phyloP scores from a whole-genome alignment of 2,113 vertebrate species.

The Solea solea region DNA sequence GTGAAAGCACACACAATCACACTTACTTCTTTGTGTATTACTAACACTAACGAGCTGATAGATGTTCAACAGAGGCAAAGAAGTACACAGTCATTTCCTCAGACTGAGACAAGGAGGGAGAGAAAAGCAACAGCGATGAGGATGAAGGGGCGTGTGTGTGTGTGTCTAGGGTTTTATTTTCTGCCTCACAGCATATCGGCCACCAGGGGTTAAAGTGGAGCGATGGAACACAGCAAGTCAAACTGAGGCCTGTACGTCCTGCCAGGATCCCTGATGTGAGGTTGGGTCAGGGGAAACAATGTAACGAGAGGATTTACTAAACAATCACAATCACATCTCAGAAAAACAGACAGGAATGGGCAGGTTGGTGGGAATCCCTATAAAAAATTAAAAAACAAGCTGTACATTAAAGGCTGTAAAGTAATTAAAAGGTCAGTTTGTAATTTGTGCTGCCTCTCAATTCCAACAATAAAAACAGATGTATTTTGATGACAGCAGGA shows the following conservation, averaged over 20 bases:
- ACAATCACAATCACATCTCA: conserved; percentile 62
- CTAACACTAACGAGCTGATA: conserved; percentile 81
- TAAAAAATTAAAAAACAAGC: conserved; percentile 25
- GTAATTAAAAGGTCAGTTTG: too few relatives aligned
- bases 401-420: conserved; percentile 17
- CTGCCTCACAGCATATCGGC: conserved; percentile 65
- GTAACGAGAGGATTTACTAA: conserved; percentile 71
- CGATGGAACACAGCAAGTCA: conserved; percentile 60
- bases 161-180: conserved; percentile 66
- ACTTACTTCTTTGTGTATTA: conserved; percentile 76
- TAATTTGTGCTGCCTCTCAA: too few relatives aligned
- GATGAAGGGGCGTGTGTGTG: conserved; percentile 48
- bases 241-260: conserved; percentile 61
- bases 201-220: conserved; percentile 74
- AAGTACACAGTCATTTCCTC: conserved; percentile 73
- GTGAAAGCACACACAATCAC: conserved; percentile 57
- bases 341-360: conserved; percentile 27
- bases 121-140: conserved; percentile 65
- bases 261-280: conserved; percentile 52
- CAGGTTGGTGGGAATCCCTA: conserved; percentile 26
- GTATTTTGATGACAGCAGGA: too few relatives aligned
- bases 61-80: conserved; percentile 76
- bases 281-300: conserved; percentile 51
- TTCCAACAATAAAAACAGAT: too few relatives aligned
- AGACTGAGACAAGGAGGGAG: conserved; percentile 58